These are phyloP conservation scores for Plagiodera versicolora DNA, from an alignment of 2,888 invertebrate species.

Conservation along the genomic window DNA sequence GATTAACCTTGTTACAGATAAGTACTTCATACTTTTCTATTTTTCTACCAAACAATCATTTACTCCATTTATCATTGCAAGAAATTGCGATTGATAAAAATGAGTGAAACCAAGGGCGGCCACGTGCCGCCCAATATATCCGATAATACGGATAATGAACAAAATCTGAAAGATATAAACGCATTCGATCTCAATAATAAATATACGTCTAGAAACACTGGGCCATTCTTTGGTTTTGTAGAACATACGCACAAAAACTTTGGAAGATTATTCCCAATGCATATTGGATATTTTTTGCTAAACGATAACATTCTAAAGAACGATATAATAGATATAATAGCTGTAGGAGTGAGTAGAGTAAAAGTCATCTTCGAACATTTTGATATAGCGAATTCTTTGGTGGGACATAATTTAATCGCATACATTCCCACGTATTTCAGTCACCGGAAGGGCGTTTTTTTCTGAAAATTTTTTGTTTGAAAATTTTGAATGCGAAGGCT, in stretches of 20 bases:
- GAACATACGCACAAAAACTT: constrained; percentile 7
- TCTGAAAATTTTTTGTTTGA: neutral
- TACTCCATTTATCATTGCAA: neutral
- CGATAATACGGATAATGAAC: neutral
- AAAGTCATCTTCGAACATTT: constrained; percentile 6
- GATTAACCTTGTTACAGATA: neutral
- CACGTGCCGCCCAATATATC: neutral
- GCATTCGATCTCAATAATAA: neutral
- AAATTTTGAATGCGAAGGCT: constrained; percentile 1
- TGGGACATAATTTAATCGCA: neutral
- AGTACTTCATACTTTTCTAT: neutral
- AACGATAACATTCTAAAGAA: neutral
- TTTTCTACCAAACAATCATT: neutral
- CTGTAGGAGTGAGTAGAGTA: constrained; percentile 5
- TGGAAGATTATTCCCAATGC: constrained; percentile 5
- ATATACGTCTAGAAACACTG: neutral
- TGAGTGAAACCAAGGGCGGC: neutral
- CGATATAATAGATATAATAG: constrained; percentile 8
- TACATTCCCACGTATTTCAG: neutral
- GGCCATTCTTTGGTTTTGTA: constrained; percentile 6
- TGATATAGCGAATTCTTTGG: neutral
- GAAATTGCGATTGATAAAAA: neutral
- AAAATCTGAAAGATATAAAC: constrained; percentile 1
- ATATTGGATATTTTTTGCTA: constrained; percentile 3
- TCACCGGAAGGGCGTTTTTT: constrained; percentile 9